Evolutionary conservation across 1,140 invertebrate genomes (phyloP).

Genomic region (Ceratitis capitata): DNA sequence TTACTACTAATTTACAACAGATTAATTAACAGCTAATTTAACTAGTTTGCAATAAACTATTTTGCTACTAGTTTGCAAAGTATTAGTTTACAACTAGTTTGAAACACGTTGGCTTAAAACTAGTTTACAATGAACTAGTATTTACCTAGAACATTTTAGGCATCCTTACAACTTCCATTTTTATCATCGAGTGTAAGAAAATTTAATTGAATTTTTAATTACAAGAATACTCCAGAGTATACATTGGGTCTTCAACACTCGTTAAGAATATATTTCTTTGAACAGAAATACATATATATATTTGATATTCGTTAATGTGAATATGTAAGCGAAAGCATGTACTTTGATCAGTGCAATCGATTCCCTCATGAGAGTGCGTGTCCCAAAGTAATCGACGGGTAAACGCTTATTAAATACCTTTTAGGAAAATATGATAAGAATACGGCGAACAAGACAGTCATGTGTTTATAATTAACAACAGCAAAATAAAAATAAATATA

Average conservation of each 20-base stretch:
- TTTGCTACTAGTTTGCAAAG: too few species aligned
- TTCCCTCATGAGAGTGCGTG: constrained; percentile 13
- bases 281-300: neutral
- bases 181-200: too few species aligned
- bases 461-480: neutral
- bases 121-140: too few species aligned
- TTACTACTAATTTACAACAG: too few species aligned
- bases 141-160: too few species aligned
- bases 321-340: too few species aligned
- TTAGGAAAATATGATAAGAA: constrained; percentile 18
- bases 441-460: neutral
- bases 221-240: neutral
- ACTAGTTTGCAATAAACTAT: too few species aligned
- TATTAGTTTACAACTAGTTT: neutral
- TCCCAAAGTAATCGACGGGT: neutral
- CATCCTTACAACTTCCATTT: too few species aligned
- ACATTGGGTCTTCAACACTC: too few species aligned
- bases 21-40: too few species aligned
- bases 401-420: constrained; percentile 34
- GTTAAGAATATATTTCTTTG: too few species aligned
- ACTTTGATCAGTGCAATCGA: neutral
- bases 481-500: neutral
- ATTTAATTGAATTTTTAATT: neutral
- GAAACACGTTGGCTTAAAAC: neutral
- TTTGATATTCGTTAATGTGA: too few species aligned